Percentiles rank a stretch among this genome's conserved stretches.
Conservation (phyloP, 64 coral and sea anemone genomes). For the Montipora sp. region DNA sequence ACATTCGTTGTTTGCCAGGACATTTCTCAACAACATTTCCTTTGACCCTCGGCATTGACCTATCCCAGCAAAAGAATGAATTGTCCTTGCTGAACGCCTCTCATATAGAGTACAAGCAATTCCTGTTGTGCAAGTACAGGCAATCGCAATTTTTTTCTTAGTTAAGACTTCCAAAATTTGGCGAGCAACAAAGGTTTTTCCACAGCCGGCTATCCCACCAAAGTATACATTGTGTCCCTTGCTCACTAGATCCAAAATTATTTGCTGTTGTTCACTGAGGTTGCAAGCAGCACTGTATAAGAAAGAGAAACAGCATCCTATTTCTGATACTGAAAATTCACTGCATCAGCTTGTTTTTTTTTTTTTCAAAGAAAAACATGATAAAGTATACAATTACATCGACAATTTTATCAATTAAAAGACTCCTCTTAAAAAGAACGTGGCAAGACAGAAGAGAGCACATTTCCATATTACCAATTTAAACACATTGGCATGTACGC, state of each 20-base stretch:
- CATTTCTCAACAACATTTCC: background rate
- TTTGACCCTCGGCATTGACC: conserved; percentile 18
- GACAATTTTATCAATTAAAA: too few species aligned
- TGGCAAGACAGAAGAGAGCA: too few species aligned
- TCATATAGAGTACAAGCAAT: conserved; percentile 3
- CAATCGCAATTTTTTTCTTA: background rate
- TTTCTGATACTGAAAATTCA: too few species aligned
- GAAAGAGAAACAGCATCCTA: too few species aligned
- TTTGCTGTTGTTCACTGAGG: background rate
- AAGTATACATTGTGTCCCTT: conserved; percentile 19
- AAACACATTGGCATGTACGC: too few species aligned
- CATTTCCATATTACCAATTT: too few species aligned
- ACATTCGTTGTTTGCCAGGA: background rate
- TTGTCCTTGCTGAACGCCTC: background rate
- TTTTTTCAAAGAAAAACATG: too few species aligned
- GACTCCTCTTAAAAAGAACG: too few species aligned
- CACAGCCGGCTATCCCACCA: conserved; percentile 40
- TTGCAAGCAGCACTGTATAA: background rate
- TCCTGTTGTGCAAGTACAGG: conserved; percentile 24
- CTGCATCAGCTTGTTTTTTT: too few species aligned
- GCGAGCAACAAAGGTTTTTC: conserved; percentile 32
- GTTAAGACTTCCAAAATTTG: background rate
- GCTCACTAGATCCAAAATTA: conserved; percentile 6
- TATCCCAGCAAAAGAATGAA: conserved; percentile 46
- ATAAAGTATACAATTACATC: too few species aligned